These are phyloP conservation scores for Pygathrix nemaeus DNA, from an alignment of 2,113 vertebrate genomes.

Conservation along the genomic window DNA sequence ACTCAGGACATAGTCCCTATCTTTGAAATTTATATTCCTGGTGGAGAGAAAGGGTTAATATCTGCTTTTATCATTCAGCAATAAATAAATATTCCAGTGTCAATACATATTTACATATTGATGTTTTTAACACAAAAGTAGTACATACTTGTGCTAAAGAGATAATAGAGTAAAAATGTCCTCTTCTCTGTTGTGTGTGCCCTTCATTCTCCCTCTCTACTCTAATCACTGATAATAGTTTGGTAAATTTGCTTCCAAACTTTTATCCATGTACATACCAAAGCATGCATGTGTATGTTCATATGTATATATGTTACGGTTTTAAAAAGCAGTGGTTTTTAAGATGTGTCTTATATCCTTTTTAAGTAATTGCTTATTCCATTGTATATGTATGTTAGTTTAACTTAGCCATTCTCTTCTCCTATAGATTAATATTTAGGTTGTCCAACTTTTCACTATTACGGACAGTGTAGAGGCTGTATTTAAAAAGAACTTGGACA, in stretches of 20 bases:
- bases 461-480: not conserved
- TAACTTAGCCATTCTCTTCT: not conserved
- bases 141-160: not conserved
- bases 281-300: not conserved
- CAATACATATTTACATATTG: not conserved
- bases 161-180: not conserved
- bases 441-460: not conserved
- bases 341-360: not conserved
- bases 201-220: not conserved
- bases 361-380: not conserved
- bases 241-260: not conserved
- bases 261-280: not conserved
- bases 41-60: not conserved
- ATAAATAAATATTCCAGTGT: not conserved
- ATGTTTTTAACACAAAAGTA: not conserved
- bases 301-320: not conserved
- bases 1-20: not conserved
- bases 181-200: not conserved
- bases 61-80: not conserved
- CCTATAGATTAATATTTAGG: not conserved
- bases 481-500: not conserved
- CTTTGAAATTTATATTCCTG: not conserved
- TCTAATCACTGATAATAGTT: not conserved
- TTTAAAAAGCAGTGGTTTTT: not conserved
- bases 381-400: not conserved